A percentile compares a stretch with the other conserved stretches of the same genome.
These are phyloP conservation scores for Microplitis deprimator DNA, from an alignment of 2,888 invertebrate genomes.

Conservation along the genomic window DNA sequence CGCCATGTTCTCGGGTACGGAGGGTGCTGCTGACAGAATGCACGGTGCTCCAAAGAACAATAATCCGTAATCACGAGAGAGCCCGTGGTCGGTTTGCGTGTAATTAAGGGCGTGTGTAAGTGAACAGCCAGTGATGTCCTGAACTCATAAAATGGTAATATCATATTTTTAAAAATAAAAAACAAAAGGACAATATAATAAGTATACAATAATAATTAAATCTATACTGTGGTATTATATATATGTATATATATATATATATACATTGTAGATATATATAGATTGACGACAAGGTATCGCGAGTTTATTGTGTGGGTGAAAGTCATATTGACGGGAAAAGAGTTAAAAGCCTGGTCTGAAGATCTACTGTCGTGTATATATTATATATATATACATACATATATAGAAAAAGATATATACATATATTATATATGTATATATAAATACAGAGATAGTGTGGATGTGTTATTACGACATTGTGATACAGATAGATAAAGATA, in stretches of 20 bases:
- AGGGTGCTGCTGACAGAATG: constrained; percentile 61
- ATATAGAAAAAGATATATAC: not conserved
- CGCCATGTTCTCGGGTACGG: constrained; percentile 48
- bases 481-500: not conserved
- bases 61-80: constrained; percentile 52
- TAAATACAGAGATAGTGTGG: not conserved
- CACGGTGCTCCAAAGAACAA: constrained; percentile 56
- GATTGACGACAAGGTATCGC: constrained; percentile 4
- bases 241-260: not conserved
- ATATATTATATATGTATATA: not conserved
- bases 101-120: constrained; percentile 64
- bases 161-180: not conserved
- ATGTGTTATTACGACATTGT: not conserved
- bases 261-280: not conserved
- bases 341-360: not conserved
- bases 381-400: not conserved
- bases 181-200: not conserved
- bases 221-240: not conserved
- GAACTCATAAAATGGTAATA: not conserved
- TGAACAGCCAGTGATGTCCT: constrained; percentile 49
- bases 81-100: constrained; percentile 53
- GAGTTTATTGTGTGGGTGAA: constrained; percentile 20
- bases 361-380: not conserved
- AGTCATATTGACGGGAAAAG: constrained; percentile 18
- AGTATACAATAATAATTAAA: not conserved